A percentile compares a stretch with the other conserved stretches of the same genome.
Evolutionary conservation across 2,113 vertebrate species (phyloP).

Genomic region (Helogale parvula): DNA sequence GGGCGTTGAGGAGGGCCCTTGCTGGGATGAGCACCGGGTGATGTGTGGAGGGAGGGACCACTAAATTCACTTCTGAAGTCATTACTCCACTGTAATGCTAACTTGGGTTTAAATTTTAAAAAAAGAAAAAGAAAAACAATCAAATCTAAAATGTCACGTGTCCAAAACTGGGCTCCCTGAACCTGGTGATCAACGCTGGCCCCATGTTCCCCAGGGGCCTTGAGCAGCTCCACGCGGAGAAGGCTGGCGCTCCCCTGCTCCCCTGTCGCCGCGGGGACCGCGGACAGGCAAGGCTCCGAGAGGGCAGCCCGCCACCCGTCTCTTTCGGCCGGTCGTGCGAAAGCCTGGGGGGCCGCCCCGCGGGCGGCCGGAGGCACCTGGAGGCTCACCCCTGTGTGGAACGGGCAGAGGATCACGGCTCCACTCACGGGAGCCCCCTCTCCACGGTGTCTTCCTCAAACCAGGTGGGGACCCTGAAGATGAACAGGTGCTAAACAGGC

Average conservation of each 20-base stretch:
- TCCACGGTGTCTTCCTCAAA: neutral
- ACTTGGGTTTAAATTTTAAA: too few relatives aligned
- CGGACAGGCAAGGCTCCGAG: accelerated
- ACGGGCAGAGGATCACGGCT: neutral
- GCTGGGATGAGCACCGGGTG: too few relatives aligned
- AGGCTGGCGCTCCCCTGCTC: neutral
- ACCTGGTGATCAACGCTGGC: neutral
- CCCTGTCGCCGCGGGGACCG: too few relatives aligned
- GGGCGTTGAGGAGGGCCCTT: too few relatives aligned
- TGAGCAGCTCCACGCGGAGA: too few relatives aligned
- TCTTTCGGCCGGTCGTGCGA: neutral
- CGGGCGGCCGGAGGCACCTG: neutral
- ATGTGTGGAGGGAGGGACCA: too few relatives aligned
- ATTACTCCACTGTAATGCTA: too few relatives aligned
- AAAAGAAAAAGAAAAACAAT: neutral
- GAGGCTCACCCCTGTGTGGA: neutral
- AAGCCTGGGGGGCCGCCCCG: too few relatives aligned
- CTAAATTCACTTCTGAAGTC: too few relatives aligned
- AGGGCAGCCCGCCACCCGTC: neutral
- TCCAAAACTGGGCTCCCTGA: neutral
- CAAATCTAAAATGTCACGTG: neutral
- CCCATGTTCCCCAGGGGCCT: too few relatives aligned
- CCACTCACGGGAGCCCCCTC: neutral
- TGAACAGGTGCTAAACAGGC: neutral
- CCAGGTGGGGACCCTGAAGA: neutral